Base-by-base conservation (phyloP, 92 coral and sea anemone species). In the Zoanthus gigantus region DNA sequence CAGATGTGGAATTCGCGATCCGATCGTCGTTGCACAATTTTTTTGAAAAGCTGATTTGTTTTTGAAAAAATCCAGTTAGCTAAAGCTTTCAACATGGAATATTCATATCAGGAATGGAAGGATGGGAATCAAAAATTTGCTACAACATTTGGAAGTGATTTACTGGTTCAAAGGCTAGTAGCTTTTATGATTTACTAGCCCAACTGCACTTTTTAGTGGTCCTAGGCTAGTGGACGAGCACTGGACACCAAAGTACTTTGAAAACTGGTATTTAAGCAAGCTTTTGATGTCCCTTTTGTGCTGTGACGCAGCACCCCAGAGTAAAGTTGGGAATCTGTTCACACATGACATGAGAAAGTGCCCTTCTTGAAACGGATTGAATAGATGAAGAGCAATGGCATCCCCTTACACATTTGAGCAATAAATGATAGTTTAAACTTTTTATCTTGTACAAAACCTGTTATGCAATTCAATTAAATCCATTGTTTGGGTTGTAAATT, bases 31-130 rank as follows among this genome's bases (percentile, higher is more conserved):
- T 76, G 79, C 45, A 76, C n/a, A 23, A 76, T 50, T 76, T 76
- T 23, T 76, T 76, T 76, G 60, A 52, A 76, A 73, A 73, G 31
- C 57, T 45, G 77, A 73, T 73, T 56, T 73, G 77, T 73, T 73
- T 73, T 44, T 73, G 56, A 73, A 73, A 73, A 73, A 73, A n/a
- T 63, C 69, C 46, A 69, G 44, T 69, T 69, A 30, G 16, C 29
- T 69, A 45, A 69, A 69, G 46, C 72, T 67, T 69, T 69, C 74
- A 31, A 69, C 47, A 31, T 11, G 47, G 74, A 69, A 69, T 69
- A 69, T 69, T 29, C 74, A 69, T 29, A 31, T 69, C 74, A 69
- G 74, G 30, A 69, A 69, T 69, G 74, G 46, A 69, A 69, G 74
- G 17, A 69, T 69, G 74, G 74, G 74, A 69, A 31, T 69, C 17